Evolutionary conservation across 2,113 vertebrate species (phyloP).

Genomic region (Forbesichthys papilliferus): DNA sequence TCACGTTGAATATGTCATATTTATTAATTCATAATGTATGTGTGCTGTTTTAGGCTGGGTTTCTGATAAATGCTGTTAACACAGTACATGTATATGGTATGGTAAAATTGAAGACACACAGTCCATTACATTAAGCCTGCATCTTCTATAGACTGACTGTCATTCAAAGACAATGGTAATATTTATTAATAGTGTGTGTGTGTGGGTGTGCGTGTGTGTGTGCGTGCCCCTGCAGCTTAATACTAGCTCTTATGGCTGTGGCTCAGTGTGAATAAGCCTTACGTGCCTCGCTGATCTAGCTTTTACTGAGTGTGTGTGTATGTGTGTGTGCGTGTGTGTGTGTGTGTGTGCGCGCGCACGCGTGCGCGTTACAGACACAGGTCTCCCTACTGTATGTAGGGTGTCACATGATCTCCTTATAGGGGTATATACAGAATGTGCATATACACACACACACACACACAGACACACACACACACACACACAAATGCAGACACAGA

Average conservation of each 20-base stretch:
- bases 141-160: slow-evolving; percentile 35
- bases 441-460: slow-evolving; percentile 17
- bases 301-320: slow-evolving; percentile 42
- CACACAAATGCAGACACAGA: not conserved
- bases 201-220: slow-evolving; percentile 2
- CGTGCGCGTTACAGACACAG: slow-evolving; percentile 40
- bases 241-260: slow-evolving; percentile 36
- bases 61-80: slow-evolving; percentile 36
- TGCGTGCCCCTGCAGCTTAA: slow-evolving; percentile 43
- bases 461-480: no score
- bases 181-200: not conserved
- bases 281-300: slow-evolving; percentile 46
- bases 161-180: slow-evolving; percentile 55
- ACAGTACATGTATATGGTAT: not conserved
- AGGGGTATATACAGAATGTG: slow-evolving; percentile 9
- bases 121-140: not conserved
- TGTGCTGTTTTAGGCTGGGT: slow-evolving; percentile 7
- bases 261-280: slow-evolving; percentile 55
- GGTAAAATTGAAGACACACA: no score
- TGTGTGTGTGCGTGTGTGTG: slow-evolving; percentile 4
- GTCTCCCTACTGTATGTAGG: slow-evolving; percentile 22
- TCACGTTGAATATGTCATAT: slow-evolving; percentile 23
- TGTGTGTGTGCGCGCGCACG: not conserved
- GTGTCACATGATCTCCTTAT: slow-evolving; percentile 53
- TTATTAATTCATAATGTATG: slow-evolving; percentile 42